phyloP scores from a whole-genome alignment of 2,888 invertebrate species.

The Allolobophora icterica region DNA sequence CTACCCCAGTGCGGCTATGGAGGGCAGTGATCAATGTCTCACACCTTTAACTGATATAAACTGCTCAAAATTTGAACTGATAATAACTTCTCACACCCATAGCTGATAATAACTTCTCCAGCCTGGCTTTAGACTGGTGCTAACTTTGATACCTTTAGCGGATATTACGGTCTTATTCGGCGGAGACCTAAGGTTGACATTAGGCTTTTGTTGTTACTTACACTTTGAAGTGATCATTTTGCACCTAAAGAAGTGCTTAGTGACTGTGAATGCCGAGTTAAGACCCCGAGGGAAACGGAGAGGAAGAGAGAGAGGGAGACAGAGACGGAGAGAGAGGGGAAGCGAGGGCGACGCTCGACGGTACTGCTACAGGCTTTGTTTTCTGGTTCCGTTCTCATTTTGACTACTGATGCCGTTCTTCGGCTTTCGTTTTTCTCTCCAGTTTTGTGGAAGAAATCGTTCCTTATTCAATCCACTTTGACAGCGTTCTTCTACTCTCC shows the following conservation, averaged over 20 bases:
- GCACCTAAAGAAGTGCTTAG: slow-evolving; percentile 9
- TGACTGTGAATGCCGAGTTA: not conserved
- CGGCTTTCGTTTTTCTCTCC: not conserved
- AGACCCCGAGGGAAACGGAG: not conserved
- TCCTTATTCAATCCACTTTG: not conserved
- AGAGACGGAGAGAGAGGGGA: not conserved
- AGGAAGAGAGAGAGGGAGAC: not conserved
- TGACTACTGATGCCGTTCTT: not conserved
- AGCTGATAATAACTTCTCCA: not conserved
- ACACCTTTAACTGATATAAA: not conserved
- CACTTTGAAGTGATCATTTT: not conserved
- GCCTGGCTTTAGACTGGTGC: not conserved
- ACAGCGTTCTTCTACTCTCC: not conserved
- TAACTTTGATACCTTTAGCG: not conserved
- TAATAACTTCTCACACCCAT: too few relatives aligned
- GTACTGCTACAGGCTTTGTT: not conserved
- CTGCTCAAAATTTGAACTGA: too few relatives aligned
- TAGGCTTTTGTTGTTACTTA: not conserved
- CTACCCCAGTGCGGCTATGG: too few relatives aligned
- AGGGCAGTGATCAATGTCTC: not conserved
- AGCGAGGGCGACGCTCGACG: not conserved
- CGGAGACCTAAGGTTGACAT: not conserved
- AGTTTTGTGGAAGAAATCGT: not conserved
- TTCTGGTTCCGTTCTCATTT: not conserved
- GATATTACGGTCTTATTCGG: not conserved